Base-by-base conservation (phyloP, 2,113 vertebrate genomes). In the Opisthocomus hoazin region DNA sequence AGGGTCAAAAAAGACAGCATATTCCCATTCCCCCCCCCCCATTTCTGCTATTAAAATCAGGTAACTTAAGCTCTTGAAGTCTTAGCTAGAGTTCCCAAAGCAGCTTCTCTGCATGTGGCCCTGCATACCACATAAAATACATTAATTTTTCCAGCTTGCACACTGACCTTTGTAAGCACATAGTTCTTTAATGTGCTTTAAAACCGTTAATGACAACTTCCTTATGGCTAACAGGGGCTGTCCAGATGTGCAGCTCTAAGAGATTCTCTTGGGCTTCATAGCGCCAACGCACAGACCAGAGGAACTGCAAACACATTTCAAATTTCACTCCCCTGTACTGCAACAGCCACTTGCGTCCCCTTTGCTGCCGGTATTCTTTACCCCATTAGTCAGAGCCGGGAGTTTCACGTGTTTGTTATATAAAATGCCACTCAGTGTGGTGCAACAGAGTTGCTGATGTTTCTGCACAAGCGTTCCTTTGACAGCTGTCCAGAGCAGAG, bases 391-490 rank as follows among this genome's bases (percentile, higher is more conserved):
- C 63, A 17, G 9, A 58, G 34, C 12, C 8, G 0, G 4, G 39
- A 60, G 16, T 43, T 90, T 32, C 46, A 81, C 0, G 3, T 10
- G 27, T 54, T 84, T 46, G 11, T 50, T 43, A 73, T 2, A 4
- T 6, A 19, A 80, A 87, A 68, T 0, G 4, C 27, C 48, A 8
- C 15, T 73, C 51, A 32, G 12, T 2, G 6, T 12, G 20, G 45
- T 3, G 27, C 23, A 3, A 23, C 2, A 1, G 0, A 0, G 9
- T 4, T 32, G 5, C 5, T 68, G 6, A 9, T 5, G 8, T 37
- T 91, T 36, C 29, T 48, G 6, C 6, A 24, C 18, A 9, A 41
- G 45, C 10, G 1, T 27, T 10, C 21, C 20, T 84, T 20, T 26
- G 58, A 22, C 39, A n/a, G 45, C 30, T 45, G 88, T n/a, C 48